Conservation (phyloP, 1,140 invertebrate genomes). For the Drosophila varians region DNA sequence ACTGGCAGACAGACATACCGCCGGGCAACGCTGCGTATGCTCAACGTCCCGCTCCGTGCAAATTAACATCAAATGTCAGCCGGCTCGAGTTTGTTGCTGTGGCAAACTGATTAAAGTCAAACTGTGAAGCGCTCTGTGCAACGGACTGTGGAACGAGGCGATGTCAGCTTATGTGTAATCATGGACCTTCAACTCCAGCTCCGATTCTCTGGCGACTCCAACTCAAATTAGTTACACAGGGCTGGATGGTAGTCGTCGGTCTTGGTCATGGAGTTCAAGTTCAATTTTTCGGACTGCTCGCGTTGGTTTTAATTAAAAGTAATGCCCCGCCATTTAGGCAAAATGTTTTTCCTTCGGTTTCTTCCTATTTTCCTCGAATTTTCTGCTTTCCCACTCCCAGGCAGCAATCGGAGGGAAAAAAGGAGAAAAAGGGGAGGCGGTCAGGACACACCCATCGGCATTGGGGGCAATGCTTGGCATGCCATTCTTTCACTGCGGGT, state of each 20-base stretch:
- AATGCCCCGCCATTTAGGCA: conserved; percentile 72
- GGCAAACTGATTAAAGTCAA: conserved; percentile 73
- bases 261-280: conserved; percentile 66
- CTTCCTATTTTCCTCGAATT: conserved; percentile 7
- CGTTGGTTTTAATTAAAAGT: conserved; percentile 80
- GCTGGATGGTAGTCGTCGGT: conserved; percentile 22
- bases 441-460: conserved; percentile 59
- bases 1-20: conserved; percentile 19
- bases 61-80: conserved; percentile 76
- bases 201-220: neutral
- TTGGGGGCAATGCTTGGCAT: conserved; percentile 51
- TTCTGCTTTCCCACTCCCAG: conserved; percentile 14
- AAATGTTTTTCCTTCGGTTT: conserved; percentile 47
- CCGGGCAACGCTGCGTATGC: conserved; percentile 65
- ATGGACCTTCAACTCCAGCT: conserved; percentile 22
- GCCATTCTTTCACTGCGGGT: conserved; percentile 73
- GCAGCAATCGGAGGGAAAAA: neutral
- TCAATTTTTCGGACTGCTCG: conserved; percentile 67
- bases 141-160: conserved; percentile 67
- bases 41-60: conserved; percentile 65
- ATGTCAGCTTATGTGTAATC: conserved; percentile 79
- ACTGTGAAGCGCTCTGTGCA: conserved; percentile 61
- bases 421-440: conserved; percentile 21
- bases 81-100: conserved; percentile 26
- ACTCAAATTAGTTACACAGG: conserved; percentile 33